Evolutionary conservation across 2,888 invertebrate genomes (phyloP), one percentile per base, ranked within the genome.

Genomic region (Oeneis ivallda): DNA sequence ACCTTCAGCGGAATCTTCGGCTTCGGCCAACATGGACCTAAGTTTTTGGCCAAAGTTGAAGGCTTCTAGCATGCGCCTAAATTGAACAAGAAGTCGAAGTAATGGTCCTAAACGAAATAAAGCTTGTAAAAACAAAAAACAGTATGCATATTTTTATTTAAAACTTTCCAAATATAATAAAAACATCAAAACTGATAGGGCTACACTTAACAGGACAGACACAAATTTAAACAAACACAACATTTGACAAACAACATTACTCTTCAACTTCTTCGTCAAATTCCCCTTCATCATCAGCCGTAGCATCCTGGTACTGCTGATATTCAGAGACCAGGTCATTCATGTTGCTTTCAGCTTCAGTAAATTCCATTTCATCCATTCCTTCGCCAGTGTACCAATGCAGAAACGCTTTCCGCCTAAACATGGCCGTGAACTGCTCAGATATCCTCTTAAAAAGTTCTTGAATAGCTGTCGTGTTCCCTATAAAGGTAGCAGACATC

Each of bases 381-480:
- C 98, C 98, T 83, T 98, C 98, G 34, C 97, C 97, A 53, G 97
- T 97, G 90, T 98, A 98, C 98, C 98, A 98, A 93, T 98, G 98
- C 76, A 98, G 93, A 93, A 98, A 98, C 79, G 98, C 98, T 88
- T 97, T 98, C 75, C 98, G 94, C 72, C 97, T 94, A 93, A 98
- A 98, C 98, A 98, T 98, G 75, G 96, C 96, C 9, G 95, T 93
- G 79, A 96, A 97, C 83, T 97, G 97, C 80, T 96, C 96, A 15
- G 95, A 94, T 71, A 97, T 95, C 77, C 97, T 93, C 82, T 96
- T 96, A 87, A 97, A 97, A 66, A 97, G 82, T 81, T 97, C 97
- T 79, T 97, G 97, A 74, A 96, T 96, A 70, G 96, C 96, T 10
- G 96, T 96, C 15, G 95, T 95, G 83, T 96, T 96, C 60, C 96